Conservation (phyloP, 2,888 invertebrate genomes). For the Cryptophagus acutangulus region DNA sequence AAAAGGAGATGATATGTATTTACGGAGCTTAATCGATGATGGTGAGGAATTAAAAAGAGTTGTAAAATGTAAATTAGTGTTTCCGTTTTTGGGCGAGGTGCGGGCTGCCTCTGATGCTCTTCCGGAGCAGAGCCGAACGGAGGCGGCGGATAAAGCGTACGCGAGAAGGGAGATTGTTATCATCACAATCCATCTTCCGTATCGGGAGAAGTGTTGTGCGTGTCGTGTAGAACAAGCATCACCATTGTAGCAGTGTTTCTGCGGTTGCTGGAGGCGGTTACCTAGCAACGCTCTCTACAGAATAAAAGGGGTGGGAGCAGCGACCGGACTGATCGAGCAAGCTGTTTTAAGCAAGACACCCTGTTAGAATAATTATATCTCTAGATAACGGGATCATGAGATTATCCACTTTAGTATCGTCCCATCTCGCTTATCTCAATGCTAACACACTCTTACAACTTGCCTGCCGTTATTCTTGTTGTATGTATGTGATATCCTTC, state of each 20-base stretch:
- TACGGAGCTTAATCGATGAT: constrained; percentile 12
- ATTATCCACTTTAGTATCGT: constrained; percentile 49
- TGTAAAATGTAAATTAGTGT: constrained; percentile 34
- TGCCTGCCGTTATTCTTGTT: constrained; percentile 34
- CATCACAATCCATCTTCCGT: constrained; percentile 46
- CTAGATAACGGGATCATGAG: constrained; percentile 50
- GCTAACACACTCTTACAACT: constrained; percentile 41
- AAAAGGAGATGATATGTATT: too few species aligned
- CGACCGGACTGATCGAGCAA: constrained; percentile 44
- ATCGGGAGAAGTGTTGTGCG: constrained; percentile 45
- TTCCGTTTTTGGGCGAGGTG: constrained; percentile 13
- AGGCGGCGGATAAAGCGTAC: too few species aligned
- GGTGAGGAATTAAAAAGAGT: constrained; percentile 30
- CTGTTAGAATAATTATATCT: constrained; percentile 51
- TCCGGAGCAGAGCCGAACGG: too few species aligned
- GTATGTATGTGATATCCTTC: constrained; percentile 31
- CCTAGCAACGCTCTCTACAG: constrained; percentile 41
- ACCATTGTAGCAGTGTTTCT: constrained; percentile 50
- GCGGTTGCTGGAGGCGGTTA: constrained; percentile 47
- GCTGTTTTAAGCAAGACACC: constrained; percentile 51
- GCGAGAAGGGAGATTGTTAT: constrained; percentile 40
- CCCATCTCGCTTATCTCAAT: constrained; percentile 44
- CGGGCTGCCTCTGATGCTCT: too few species aligned
- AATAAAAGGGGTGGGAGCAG: constrained; percentile 26
- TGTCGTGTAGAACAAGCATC: constrained; percentile 50